phyloP scores from a whole-genome alignment of 2,113 vertebrate species.

The Trinectes maculatus region DNA sequence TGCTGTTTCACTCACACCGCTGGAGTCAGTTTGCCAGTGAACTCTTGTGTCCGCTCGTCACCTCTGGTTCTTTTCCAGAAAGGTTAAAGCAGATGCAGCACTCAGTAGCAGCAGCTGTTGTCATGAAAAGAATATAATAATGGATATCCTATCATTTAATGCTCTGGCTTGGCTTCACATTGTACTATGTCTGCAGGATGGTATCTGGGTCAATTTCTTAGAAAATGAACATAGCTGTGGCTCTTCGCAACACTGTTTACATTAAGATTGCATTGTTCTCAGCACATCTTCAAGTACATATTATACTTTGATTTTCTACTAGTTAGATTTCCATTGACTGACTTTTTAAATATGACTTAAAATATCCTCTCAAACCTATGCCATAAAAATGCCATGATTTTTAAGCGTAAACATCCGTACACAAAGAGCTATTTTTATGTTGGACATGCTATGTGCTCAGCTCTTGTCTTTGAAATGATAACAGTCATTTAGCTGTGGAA shows the following conservation, averaged over 20 bases:
- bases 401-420: not conserved
- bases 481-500: slow-evolving; percentile 1
- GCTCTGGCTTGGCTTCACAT: not conserved
- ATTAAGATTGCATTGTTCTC: not conserved
- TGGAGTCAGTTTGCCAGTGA: slow-evolving; percentile 21
- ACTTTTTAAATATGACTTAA: not conserved
- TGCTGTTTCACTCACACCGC: slow-evolving; percentile 31
- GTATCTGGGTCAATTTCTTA: not conserved
- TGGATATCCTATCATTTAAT: not conserved
- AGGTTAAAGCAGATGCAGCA: slow-evolving; percentile 25
- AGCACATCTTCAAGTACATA: not conserved
- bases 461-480: slow-evolving; percentile 6
- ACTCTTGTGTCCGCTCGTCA: slow-evolving; percentile 19
- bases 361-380: not conserved
- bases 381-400: not conserved
- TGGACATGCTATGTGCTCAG: not conserved
- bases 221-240: not conserved
- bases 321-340: not conserved
- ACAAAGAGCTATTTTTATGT: slow-evolving; percentile 43
- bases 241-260: not conserved
- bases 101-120: slow-evolving; percentile 40
- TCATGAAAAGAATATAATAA: not conserved
- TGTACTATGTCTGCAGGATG: not conserved
- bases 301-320: not conserved
- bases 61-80: slow-evolving; percentile 16